Evolutionary conservation across 2,113 vertebrate species (phyloP).

Genomic region (Osmerus eperlanus): DNA sequence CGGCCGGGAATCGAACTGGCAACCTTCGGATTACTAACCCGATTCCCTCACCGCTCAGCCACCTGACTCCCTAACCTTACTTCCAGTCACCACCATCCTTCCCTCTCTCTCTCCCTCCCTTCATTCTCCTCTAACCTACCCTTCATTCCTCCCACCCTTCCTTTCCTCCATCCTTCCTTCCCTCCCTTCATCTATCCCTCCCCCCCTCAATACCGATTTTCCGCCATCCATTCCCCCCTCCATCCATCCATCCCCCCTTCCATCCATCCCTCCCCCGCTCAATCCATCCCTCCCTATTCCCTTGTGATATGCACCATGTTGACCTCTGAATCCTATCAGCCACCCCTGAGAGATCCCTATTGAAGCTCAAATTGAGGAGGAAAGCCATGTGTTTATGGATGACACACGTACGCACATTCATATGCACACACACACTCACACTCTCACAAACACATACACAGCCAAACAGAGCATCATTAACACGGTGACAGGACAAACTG

Average conservation of each 20-base stretch:
- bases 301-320: too few relatives aligned
- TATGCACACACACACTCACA: slow-evolving; percentile 14
- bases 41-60: too few relatives aligned
- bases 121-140: not conserved
- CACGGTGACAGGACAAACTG: too few relatives aligned
- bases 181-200: not conserved
- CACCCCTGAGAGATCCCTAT: slow-evolving; percentile 12
- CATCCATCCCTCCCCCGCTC: slow-evolving; percentile 7
- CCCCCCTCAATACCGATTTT: slow-evolving; percentile 24
- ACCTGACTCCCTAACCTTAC: too few relatives aligned
- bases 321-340: too few relatives aligned
- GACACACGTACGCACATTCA: not conserved
- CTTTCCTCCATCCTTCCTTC: not conserved
- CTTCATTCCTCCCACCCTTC: not conserved
- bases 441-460: not conserved
- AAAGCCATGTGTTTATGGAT: not conserved
- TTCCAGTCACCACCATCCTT: slow-evolving; percentile 8
- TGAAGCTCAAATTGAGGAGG: slow-evolving; percentile 21
- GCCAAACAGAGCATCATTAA: not conserved
- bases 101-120: not conserved
- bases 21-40: too few relatives aligned
- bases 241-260: slow-evolving; percentile 35
- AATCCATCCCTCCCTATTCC: not conserved
- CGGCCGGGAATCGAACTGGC: too few relatives aligned
- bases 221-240: slow-evolving; percentile 19